These are phyloP conservation scores for Ctenopoma multispine DNA, from an alignment of 2,797 vertebrate genomes.

Conservation along the genomic window DNA sequence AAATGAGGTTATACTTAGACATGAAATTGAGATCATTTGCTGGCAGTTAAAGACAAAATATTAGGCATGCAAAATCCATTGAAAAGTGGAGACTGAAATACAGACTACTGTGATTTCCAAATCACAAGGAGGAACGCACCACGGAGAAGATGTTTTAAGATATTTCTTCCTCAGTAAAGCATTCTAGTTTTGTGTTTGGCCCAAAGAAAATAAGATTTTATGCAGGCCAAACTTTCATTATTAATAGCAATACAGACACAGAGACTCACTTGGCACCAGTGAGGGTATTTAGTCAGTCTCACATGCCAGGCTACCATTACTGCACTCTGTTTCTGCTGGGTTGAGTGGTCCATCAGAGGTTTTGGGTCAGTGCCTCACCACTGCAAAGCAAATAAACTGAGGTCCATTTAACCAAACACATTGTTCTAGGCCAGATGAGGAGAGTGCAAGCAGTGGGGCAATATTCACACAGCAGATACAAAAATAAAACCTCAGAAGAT, in stretches of 20 bases:
- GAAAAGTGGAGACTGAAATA: slow-evolving; percentile 8
- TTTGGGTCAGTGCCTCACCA: slow-evolving; percentile 46
- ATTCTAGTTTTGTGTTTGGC: neutral
- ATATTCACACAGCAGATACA: slow-evolving; percentile 64
- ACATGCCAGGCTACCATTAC: slow-evolving; percentile 72
- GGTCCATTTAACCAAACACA: slow-evolving; percentile 76
- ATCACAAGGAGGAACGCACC: slow-evolving; percentile 11
- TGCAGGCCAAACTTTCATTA: neutral
- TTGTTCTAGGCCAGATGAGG: slow-evolving; percentile 68
- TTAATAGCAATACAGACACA: neutral
- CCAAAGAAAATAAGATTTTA: neutral
- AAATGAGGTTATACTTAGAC: slow-evolving; percentile 33
- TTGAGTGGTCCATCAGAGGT: slow-evolving; percentile 66
- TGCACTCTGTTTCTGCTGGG: slow-evolving; percentile 28
- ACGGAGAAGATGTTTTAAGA: neutral
- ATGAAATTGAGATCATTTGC: slow-evolving; percentile 25
- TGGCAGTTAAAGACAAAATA: slow-evolving; percentile 29
- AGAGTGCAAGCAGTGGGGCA: slow-evolving; percentile 56
- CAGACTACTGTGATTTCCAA: slow-evolving; percentile 43
- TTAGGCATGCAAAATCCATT: slow-evolving; percentile 29
- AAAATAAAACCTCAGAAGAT: slow-evolving; percentile 72
- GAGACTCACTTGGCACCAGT: slow-evolving; percentile 7
- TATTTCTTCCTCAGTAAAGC: slow-evolving; percentile 2
- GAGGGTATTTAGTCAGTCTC: slow-evolving; percentile 31
- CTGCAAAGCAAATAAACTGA: slow-evolving; percentile 84